Evolutionary conservation across 2,797 vertebrate genomes (phyloP), one percentile per base, ranked within the genome.

Genomic region (Arnoldichthys spilopterus): DNA sequence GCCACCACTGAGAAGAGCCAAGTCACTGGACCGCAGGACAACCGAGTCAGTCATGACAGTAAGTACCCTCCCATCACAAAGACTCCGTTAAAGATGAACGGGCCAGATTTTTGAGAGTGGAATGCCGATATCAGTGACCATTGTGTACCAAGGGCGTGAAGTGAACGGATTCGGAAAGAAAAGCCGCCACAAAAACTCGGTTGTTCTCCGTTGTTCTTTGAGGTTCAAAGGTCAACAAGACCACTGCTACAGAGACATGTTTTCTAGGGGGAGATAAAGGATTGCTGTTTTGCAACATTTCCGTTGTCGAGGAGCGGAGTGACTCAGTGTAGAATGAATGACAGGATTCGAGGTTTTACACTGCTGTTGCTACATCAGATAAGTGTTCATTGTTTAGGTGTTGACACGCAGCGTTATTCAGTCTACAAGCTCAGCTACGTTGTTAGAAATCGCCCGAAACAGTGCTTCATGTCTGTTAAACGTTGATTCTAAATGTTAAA

Each of bases 41-140:
- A 95, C 94, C 0, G 94, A 95, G 84, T 95, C 94, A 0, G 92
- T 95, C 81, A 95, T 95, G 94, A 94, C 94, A 18, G 94, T 95
- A 82, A 94, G 92, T 82, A 15, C 20, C 24, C 28, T 34, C 22
- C 30, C 6, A 28, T 51, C 63, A 45, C 30, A 15, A 54, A 4
- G 9, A 28, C 28, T 61, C 20, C 4, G 61, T 24, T 1, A 13
- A 20, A 43, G 2, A 24, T 43, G 12, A 43, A 56, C 47, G 45
- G 2, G n/a, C 62, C 3, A 54, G 28, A 49, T 58, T 3, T 79
- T 72, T 26, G 26, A 62, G 54, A 82, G 24, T 28, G 59, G 28
- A 61, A 51, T n/a, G 34, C 68, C 28, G 47, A 63, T 78, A 82
- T 82, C 78, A 58, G 40, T 11, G 32, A 61, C 28, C 76, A 62